Percentiles rank a stretch among this genome's conserved stretches.
Evolutionary conservation across 1,140 invertebrate species (phyloP).

Genomic region (Achatina immaculata): DNA sequence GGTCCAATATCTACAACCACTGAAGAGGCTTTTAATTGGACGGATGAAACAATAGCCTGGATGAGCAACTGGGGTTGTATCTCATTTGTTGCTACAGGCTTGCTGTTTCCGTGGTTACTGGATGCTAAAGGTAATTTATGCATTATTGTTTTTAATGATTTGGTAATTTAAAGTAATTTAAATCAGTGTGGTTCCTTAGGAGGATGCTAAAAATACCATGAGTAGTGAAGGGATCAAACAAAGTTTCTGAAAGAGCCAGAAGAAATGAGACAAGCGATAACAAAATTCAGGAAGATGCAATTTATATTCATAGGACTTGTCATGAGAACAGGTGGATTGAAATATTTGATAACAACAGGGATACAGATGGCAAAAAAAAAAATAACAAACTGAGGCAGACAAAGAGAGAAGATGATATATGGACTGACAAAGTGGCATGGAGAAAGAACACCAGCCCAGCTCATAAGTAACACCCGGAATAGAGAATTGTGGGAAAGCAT

Average conservation of each 20-base stretch:
- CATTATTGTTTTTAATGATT: neutral
- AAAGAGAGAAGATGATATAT: no score
- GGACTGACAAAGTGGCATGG: no score
- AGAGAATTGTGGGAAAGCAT: no score
- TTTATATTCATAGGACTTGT: neutral
- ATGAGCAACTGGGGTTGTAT: conserved; percentile 74
- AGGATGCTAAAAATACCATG: neutral
- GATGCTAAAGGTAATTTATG: conserved; percentile 51
- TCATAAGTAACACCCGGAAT: no score
- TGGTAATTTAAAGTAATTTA: neutral
- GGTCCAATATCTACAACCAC: conserved; percentile 72
- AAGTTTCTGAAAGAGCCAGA: no score
- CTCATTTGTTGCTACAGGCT: conserved; percentile 69
- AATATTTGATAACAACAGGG: no score
- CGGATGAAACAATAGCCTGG: conserved; percentile 69
- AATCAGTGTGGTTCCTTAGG: no score
- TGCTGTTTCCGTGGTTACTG: conserved; percentile 71
- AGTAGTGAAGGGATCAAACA: neutral
- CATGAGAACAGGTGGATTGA: no score
- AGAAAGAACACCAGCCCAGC: no score
- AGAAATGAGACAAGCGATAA: neutral
- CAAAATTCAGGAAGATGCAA: neutral
- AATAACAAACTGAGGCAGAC: no score
- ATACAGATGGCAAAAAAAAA: no score
- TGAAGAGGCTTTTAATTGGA: conserved; percentile 72